Conservation (phyloP, 2,797 vertebrate genomes). For the Poeciliopsis infans region DNA sequence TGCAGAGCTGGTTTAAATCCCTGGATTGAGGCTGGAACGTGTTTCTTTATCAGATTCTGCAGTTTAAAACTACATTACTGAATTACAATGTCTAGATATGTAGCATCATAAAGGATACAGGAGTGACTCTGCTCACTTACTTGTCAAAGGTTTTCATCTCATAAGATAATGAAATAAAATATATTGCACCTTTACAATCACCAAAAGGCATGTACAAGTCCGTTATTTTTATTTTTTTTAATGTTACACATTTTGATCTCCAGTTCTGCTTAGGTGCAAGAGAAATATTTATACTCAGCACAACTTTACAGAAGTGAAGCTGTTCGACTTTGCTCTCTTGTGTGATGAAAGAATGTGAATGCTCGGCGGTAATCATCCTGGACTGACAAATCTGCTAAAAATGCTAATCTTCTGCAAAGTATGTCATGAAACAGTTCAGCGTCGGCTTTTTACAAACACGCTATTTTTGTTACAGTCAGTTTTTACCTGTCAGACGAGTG, state of each 20-base stretch:
- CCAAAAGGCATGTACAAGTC: background rate
- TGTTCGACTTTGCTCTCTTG: background rate
- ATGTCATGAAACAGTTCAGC: conserved; percentile 52
- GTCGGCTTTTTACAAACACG: conserved; percentile 49
- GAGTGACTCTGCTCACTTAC: background rate
- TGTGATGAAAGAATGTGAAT: conserved; percentile 17
- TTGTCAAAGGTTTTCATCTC: background rate
- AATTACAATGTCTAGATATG: background rate
- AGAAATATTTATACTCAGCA: background rate
- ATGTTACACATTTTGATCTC: background rate
- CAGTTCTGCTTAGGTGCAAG: conserved; percentile 1
- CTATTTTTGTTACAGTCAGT: conserved; percentile 69
- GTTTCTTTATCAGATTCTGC: background rate
- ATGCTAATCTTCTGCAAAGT: conserved; percentile 50
- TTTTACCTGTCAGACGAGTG: conserved; percentile 70
- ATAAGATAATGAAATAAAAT: background rate
- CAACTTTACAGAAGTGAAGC: conserved; percentile 10
- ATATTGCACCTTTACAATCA: background rate
- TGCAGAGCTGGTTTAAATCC: background rate
- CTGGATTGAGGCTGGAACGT: background rate
- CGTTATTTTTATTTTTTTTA: background rate
- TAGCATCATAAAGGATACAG: background rate
- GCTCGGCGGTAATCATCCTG: conserved; percentile 20
- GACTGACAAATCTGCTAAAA: conserved; percentile 41
- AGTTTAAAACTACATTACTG: background rate